Percentiles rank a stretch among this genome's conserved stretches.
phyloP scores from a whole-genome alignment of 2,113 vertebrate species.

The Camelus dromedarius region DNA sequence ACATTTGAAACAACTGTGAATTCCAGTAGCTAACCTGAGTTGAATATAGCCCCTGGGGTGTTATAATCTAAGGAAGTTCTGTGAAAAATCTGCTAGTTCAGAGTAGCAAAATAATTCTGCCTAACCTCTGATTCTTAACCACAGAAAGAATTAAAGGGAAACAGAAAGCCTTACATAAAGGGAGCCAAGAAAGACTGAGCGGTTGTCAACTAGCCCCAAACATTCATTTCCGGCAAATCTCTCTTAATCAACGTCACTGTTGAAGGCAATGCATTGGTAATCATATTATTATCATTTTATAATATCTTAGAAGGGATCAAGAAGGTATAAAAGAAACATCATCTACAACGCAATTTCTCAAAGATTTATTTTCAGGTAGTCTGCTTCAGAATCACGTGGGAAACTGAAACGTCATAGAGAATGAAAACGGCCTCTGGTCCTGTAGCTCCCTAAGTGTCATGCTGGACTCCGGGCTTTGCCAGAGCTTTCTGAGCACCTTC shows the following conservation, averaged over 20 bases:
- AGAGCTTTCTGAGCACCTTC: background rate
- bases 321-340: background rate
- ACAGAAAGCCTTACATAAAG: background rate
- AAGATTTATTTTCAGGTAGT: background rate
- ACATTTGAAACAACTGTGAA: background rate
- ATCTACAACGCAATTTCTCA: background rate
- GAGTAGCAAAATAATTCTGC: background rate
- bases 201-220: background rate
- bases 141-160: background rate
- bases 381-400: background rate
- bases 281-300: background rate
- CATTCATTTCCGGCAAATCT: background rate
- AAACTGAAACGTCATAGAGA: background rate
- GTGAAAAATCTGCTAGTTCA: background rate
- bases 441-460: accelerated
- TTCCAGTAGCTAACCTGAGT: background rate
- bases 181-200: background rate
- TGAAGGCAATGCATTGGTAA: background rate
- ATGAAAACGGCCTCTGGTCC: background rate
- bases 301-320: background rate
- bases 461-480: background rate
- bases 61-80: background rate
- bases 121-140: background rate
- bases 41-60: background rate
- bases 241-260: background rate